phyloP scores from a whole-genome alignment of 2,797 vertebrate species.

The Crenuchus spilurus region DNA sequence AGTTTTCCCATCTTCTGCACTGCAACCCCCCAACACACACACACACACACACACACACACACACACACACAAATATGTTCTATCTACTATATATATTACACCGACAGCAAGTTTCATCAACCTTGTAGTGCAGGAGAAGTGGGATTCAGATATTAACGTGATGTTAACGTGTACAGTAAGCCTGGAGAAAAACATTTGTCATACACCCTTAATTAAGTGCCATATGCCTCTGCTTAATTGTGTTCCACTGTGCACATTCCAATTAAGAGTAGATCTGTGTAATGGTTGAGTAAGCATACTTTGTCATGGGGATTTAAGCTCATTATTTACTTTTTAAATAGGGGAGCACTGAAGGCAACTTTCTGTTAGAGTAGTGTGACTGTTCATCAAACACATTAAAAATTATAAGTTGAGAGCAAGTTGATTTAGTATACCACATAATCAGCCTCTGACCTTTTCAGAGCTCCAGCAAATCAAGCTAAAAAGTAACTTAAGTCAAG shows the following conservation, averaged over 20 bases:
- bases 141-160: not conserved
- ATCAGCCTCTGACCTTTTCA: not conserved
- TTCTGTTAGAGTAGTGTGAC: constrained; percentile 37
- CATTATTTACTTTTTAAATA: constrained; percentile 67
- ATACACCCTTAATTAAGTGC: constrained; percentile 51
- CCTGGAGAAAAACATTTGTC: constrained; percentile 22
- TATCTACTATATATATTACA: too few relatives aligned
- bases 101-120: not conserved
- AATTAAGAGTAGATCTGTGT: constrained; percentile 56
- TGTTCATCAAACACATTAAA: not conserved
- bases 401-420: not conserved
- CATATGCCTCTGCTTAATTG: constrained; percentile 47
- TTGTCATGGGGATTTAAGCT: constrained; percentile 37
- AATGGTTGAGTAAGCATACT: constrained; percentile 25
- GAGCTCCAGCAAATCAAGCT: constrained; percentile 1
- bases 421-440: not conserved
- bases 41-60: too few relatives aligned
- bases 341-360: constrained; percentile 67
- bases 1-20: too few relatives aligned
- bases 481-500: too few relatives aligned
- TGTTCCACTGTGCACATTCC: constrained; percentile 40
- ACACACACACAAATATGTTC: too few relatives aligned
- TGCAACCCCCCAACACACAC: too few relatives aligned
- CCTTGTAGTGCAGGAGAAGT: not conserved
- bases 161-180: constrained; percentile 5